A percentile compares a stretch with the other conserved stretches of the same genome.
These are phyloP conservation scores for Petrocephalus microphthalmus DNA, from an alignment of 2,113 vertebrate genomes.

Conservation along the genomic window DNA sequence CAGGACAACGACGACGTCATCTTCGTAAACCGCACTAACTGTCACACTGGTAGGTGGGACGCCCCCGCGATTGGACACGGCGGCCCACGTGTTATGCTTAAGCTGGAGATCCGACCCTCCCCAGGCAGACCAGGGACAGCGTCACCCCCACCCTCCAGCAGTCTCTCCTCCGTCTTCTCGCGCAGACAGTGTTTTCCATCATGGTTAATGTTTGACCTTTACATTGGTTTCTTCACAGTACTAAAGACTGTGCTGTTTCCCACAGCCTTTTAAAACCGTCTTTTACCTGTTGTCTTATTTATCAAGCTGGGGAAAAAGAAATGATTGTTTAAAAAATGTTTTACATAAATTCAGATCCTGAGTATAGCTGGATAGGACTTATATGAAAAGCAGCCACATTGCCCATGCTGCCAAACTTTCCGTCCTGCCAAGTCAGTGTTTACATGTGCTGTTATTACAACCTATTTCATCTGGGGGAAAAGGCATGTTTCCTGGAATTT, in stretches of 20 bases:
- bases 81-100: neutral
- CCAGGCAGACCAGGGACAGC: neutral
- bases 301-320: neutral
- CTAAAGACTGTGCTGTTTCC: neutral
- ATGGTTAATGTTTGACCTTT: neutral
- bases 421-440: neutral
- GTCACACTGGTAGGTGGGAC: slow-evolving; percentile 51
- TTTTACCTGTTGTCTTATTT: neutral
- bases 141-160: neutral
- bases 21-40: slow-evolving; percentile 69
- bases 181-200: neutral
- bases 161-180: neutral
- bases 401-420: neutral
- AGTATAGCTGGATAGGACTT: neutral
- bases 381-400: neutral
- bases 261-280: neutral
- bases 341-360: neutral
- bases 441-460: neutral
- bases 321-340: neutral
- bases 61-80: neutral
- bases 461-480: neutral
- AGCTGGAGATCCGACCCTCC: neutral
- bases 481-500: neutral
- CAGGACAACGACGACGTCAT: slow-evolving; percentile 84
- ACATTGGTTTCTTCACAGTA: neutral